Evolutionary conservation across 2,888 invertebrate species (phyloP).

Genomic region (Choristoneura rosaceana): DNA sequence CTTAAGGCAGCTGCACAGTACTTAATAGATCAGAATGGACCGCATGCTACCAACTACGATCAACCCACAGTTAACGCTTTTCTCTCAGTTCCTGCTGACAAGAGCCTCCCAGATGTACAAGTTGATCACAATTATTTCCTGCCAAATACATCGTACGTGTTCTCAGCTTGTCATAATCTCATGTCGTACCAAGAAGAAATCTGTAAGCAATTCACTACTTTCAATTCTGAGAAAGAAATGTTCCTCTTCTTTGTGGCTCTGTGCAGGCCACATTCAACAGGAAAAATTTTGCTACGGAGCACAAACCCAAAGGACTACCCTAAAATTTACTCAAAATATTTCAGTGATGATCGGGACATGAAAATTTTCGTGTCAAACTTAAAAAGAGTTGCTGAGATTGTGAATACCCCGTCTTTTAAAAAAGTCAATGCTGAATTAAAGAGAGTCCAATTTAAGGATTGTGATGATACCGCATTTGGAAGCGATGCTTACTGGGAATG

Average conservation of each 20-base stretch:
- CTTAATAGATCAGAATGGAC: conserved; percentile 72
- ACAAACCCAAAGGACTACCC: conserved; percentile 65
- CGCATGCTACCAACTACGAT: conserved; percentile 72
- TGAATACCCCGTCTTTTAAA: conserved; percentile 67
- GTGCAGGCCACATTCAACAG: conserved; percentile 72
- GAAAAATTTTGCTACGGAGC: conserved; percentile 65
- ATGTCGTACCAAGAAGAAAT: conserved; percentile 67
- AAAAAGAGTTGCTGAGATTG: conserved; percentile 66
- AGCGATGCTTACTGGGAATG: conserved; percentile 77
- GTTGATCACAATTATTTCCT: conserved; percentile 78
- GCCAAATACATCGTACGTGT: conserved; percentile 69
- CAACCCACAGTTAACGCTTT: conserved; percentile 79
- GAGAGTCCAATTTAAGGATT: conserved; percentile 66
- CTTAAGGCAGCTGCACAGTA: conserved; percentile 70
- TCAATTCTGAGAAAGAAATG: conserved; percentile 71
- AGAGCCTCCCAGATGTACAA: conserved; percentile 72
- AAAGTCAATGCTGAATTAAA: conserved; percentile 64
- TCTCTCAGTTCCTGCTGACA: conserved; percentile 64
- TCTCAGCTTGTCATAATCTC: conserved; percentile 63
- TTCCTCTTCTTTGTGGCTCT: conserved; percentile 72
- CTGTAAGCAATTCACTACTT: conserved; percentile 68
- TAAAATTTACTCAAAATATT: conserved; percentile 72
- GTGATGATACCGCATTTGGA: conserved; percentile 63
- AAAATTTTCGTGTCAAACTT: conserved; percentile 64
- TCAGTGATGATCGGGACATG: conserved; percentile 70